Percentiles rank a stretch among this genome's conserved stretches.
phyloP scores from a whole-genome alignment of 2,797 vertebrate species.

The Dicrostonyx torquatus region DNA sequence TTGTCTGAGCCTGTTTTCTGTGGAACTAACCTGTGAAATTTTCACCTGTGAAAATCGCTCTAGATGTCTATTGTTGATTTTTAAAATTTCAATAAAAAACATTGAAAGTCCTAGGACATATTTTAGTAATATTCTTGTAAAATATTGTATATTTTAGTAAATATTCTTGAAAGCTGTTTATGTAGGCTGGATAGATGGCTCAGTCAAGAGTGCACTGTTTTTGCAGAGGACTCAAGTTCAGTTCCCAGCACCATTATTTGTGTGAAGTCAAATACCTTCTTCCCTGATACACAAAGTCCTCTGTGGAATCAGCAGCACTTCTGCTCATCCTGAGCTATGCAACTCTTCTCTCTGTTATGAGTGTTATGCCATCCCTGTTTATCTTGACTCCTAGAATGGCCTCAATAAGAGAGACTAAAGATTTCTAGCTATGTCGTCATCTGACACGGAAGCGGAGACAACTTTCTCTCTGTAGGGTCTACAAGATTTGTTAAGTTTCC shows the following conservation, averaged over 20 bases:
- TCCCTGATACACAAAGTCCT: not conserved
- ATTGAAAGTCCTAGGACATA: not conserved
- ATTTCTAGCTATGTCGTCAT: not conserved
- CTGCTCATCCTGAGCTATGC: not conserved
- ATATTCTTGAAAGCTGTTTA: not conserved
- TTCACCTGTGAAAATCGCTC: not conserved
- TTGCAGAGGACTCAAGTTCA: not conserved
- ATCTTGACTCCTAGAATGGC: not conserved
- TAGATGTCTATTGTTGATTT: not conserved
- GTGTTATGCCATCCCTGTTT: not conserved
- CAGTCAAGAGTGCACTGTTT: not conserved
- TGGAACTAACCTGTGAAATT: no score
- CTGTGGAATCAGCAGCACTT: not conserved
- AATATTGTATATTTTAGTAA: slow-evolving; percentile 2
- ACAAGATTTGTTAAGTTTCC: not conserved
- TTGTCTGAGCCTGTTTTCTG: not conserved
- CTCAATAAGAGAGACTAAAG: not conserved
- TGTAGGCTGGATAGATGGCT: not conserved
- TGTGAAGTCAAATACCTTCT: not conserved
- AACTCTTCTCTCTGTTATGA: not conserved
- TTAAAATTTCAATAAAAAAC: not conserved
- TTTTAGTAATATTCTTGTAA: not conserved
- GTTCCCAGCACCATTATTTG: not conserved
- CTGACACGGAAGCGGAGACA: no score
- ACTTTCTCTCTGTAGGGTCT: not conserved